Base-by-base conservation (phyloP, 2,888 invertebrate genomes). In the Acronicta aceris region DNA sequence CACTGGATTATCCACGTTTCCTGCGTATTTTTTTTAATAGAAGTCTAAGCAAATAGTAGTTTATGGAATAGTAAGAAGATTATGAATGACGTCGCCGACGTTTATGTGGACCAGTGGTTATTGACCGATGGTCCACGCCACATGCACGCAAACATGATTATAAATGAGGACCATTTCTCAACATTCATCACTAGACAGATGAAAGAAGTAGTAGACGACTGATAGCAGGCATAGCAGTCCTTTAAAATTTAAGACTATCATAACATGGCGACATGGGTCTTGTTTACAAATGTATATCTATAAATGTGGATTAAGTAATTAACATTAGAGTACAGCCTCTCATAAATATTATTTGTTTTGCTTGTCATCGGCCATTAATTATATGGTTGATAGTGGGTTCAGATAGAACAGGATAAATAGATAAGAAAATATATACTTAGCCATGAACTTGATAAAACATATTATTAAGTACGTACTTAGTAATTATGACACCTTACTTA, bases 391-490 rank as follows among this genome's bases (percentile, higher is more conserved):
- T 38, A 59, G 54, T 58, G 69, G 58, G 52, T 55, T 49, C 27
- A 21, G 47, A 43, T 61, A 58, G 43, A 60, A 50, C 58, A 52
- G 59, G 60, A 71, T 58, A 53, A 47, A 49, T 45, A 63, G 64
- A 76, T 70, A 70, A 65, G 41, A 49, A 47, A 66, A 66, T 60
- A 59, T 38, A 51, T 41, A n/a, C n/a, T n/a, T 57, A 71, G 51
- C 78, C 78, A 51, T 81, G 74, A 81, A 82, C 79, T 78, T 83
- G 77, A 74, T 72, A 74, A 76, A 58, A 57, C 13, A 56, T 59
- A n/a, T 65, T 43, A 45, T 70, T 63, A 48, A 54, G n/a, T 21
- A 21, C 2, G 21, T 21, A 21, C 21, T 4, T 21, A 21, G 2
- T 21, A 21, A n/a, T n/a, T n/a, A n/a, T n/a, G n/a, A n/a, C n/a